These are phyloP conservation scores for Plodia interpunctella DNA, from an alignment of 1,140 invertebrate species.

Conservation along the genomic window DNA sequence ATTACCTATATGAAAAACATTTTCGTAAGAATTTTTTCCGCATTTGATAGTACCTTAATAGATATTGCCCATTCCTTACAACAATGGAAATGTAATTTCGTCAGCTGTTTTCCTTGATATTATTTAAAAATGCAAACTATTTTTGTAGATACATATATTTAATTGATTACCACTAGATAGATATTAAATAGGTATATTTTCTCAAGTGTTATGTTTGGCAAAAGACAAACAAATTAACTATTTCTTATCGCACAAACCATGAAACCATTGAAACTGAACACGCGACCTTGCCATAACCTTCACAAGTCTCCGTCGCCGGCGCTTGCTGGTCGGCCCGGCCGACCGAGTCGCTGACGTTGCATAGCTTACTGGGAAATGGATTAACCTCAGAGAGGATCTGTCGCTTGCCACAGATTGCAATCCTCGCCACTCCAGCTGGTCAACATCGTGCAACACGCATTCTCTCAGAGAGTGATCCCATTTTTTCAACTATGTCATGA, in stretches of 20 bases:
- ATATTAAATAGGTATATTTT: conserved; percentile 69
- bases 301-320: conserved; percentile 7
- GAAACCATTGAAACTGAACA: conserved; percentile 36
- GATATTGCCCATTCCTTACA: conserved; percentile 27
- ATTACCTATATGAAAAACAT: conserved; percentile 36
- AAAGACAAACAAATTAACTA: conserved; percentile 51
- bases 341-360: conserved; percentile 33
- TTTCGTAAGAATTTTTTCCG: conserved; percentile 49
- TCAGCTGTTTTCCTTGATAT: conserved; percentile 55
- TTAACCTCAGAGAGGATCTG: conserved; percentile 39
- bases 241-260: conserved; percentile 52
- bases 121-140: conserved; percentile 72
- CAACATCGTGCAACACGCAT: conserved; percentile 25
- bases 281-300: conserved; percentile 21
- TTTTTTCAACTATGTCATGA: conserved; percentile 56
- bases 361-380: conserved; percentile 38
- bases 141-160: conserved; percentile 76
- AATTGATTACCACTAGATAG: conserved; percentile 72
- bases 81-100: conserved; percentile 36
- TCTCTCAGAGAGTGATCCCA: conserved; percentile 62
- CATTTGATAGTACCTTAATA: conserved; percentile 19
- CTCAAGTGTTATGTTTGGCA: conserved; percentile 69
- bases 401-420: conserved; percentile 3
- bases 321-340: conserved; percentile 16
- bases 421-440: conserved; percentile 16